phyloP scores from a whole-genome alignment of 2,113 vertebrate species.

The Origma solitaria region DNA sequence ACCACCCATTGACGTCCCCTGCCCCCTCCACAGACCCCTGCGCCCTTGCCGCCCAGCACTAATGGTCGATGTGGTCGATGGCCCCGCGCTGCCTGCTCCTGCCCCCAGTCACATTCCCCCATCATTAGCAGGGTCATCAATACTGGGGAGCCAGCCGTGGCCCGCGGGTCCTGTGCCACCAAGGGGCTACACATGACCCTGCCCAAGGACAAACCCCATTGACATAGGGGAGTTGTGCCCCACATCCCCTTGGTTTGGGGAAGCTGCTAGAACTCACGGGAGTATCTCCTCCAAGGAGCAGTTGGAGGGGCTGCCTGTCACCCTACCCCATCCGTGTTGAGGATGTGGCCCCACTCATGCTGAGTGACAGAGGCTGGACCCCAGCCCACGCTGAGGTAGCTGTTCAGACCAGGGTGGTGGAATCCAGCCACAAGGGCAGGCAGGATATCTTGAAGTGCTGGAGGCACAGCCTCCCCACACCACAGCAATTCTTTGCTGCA shows the following conservation, averaged over 20 bases:
- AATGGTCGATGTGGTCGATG: constrained; percentile 23
- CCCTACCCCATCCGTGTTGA: rapidly evolving
- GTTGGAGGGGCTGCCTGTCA: neutral
- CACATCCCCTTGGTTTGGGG: neutral
- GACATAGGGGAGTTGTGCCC: neutral
- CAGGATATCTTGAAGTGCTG: rapidly evolving
- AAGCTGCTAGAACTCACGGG: neutral
- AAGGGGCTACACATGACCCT: neutral
- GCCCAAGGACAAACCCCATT: neutral
- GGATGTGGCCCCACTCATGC: neutral
- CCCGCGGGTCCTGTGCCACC: neutral
- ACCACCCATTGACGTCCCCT: neutral
- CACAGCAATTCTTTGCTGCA: neutral
- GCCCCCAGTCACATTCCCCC: neutral
- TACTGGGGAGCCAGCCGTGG: neutral
- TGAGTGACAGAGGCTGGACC: neutral
- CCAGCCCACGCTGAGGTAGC: rapidly evolving
- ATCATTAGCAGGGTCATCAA: neutral
- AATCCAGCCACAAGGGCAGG: rapidly evolving
- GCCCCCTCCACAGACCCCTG: neutral
- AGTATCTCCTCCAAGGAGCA: rapidly evolving
- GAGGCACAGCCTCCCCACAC: rapidly evolving
- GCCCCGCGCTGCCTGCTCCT: neutral
- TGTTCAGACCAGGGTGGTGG: neutral
- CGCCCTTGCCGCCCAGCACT: neutral